A percentile compares a stretch with the other conserved stretches of the same genome.
Conservation (phyloP, 2,113 vertebrate species). For the Sylvilagus bachmani region DNA sequence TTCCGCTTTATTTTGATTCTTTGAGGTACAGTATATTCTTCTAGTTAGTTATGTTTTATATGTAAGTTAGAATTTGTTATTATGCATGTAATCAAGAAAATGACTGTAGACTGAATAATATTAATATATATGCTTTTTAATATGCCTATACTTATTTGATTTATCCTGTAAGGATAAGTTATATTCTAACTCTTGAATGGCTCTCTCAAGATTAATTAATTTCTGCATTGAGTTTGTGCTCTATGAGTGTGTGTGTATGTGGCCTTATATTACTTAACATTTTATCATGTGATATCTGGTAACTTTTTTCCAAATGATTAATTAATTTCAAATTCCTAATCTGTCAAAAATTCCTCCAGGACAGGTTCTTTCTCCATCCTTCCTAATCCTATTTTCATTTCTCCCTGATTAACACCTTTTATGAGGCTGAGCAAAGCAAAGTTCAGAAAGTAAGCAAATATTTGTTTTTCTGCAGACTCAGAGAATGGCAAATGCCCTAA, state of each 20-base stretch:
- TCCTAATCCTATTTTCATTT: not conserved
- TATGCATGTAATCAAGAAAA: not conserved
- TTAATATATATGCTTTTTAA: not conserved
- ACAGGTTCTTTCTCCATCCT: not conserved
- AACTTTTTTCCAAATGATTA: constrained; percentile 38
- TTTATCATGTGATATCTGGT: not conserved
- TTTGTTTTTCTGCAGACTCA: not conserved
- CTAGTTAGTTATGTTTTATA: constrained; percentile 8
- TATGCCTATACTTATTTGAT: constrained; percentile 42
- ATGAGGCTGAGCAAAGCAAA: not conserved
- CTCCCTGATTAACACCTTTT: not conserved
- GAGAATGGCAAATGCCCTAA: too few species aligned
- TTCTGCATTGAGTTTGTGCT: constrained; percentile 18
- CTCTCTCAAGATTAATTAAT: constrained; percentile 18
- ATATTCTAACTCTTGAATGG: not conserved
- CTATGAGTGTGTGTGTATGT: not conserved
- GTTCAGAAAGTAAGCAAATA: constrained; percentile 24
- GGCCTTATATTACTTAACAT: not conserved
- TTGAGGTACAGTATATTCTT: not conserved
- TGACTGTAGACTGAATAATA: not conserved
- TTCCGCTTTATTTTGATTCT: not conserved
- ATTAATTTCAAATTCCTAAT: constrained; percentile 59
- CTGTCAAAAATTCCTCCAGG: not conserved
- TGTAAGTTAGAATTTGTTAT: constrained; percentile 34
- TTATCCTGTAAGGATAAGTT: not conserved